Percentiles rank a stretch among this genome's conserved stretches.
Evolutionary conservation across 2,888 invertebrate species (phyloP).

Genomic region (Sisyra nigra): DNA sequence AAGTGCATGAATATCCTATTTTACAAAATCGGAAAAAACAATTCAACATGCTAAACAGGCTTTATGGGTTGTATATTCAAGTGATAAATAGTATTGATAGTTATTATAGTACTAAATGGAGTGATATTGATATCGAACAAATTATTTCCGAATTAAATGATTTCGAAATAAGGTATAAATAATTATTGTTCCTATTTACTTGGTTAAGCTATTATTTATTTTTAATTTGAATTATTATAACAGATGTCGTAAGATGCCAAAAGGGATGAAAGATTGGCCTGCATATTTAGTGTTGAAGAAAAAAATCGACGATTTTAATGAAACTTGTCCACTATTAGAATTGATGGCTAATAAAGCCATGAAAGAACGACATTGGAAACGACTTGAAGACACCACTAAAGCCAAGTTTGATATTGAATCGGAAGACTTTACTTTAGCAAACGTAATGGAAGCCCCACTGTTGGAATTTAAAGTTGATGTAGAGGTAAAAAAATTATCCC

Average conservation of each 20-base stretch:
- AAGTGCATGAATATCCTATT: constrained; percentile 67
- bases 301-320: constrained; percentile 82
- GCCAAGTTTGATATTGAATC: constrained; percentile 66
- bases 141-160: constrained; percentile 67
- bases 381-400: constrained; percentile 37
- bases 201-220: not conserved
- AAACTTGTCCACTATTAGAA: constrained; percentile 71
- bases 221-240: constrained; percentile 6
- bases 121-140: constrained; percentile 64
- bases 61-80: constrained; percentile 62
- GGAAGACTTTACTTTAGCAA: constrained; percentile 60
- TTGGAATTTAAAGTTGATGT: constrained; percentile 72
- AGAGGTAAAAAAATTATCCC: constrained; percentile 39
- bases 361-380: constrained; percentile 34
- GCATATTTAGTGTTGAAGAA: constrained; percentile 71
- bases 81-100: constrained; percentile 77
- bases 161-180: constrained; percentile 70
- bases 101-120: constrained; percentile 74
- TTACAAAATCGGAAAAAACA: constrained; percentile 67
- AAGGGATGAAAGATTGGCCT: constrained; percentile 76
- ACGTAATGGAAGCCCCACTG: constrained; percentile 73
- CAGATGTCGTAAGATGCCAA: constrained; percentile 70
- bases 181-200: constrained; percentile 14
- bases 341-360: constrained; percentile 65
- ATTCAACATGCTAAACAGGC: constrained; percentile 65